phyloP scores from a whole-genome alignment of 2,797 vertebrate species.

The Neosilurus mollespiculum region DNA sequence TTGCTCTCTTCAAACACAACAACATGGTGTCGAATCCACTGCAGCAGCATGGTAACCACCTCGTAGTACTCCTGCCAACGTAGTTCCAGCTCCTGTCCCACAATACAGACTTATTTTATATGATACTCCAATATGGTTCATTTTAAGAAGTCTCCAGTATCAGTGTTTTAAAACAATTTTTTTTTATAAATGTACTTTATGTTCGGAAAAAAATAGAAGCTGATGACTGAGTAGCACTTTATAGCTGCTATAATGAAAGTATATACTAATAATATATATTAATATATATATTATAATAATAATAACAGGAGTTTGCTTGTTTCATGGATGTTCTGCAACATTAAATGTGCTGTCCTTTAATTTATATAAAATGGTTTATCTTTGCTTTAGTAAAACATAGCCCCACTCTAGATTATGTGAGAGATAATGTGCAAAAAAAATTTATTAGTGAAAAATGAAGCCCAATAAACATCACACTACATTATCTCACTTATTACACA shows the following conservation, averaged over 20 bases:
- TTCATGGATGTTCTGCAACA: neutral
- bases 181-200: neutral
- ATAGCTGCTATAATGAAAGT: too few species aligned
- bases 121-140: neutral
- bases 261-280: too few species aligned
- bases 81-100: slow-evolving; percentile 55
- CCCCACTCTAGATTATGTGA: neutral
- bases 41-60: slow-evolving; percentile 85
- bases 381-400: neutral
- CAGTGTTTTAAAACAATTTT: neutral
- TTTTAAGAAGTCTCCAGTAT: neutral
- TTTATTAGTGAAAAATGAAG: too few species aligned
- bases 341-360: neutral
- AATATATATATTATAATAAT: too few species aligned
- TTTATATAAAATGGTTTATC: neutral
- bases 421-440: too few species aligned
- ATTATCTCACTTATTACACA: too few species aligned
- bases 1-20: slow-evolving; percentile 85
- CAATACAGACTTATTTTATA: neutral
- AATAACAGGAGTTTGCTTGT: neutral
- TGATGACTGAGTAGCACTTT: neutral
- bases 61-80: slow-evolving; percentile 93
- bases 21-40: slow-evolving; percentile 89
- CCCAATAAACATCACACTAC: too few species aligned
- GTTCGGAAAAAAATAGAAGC: neutral